Evolutionary conservation across 1,140 invertebrate genomes (phyloP).

Genomic region (Druon quercuslanigerum): DNA sequence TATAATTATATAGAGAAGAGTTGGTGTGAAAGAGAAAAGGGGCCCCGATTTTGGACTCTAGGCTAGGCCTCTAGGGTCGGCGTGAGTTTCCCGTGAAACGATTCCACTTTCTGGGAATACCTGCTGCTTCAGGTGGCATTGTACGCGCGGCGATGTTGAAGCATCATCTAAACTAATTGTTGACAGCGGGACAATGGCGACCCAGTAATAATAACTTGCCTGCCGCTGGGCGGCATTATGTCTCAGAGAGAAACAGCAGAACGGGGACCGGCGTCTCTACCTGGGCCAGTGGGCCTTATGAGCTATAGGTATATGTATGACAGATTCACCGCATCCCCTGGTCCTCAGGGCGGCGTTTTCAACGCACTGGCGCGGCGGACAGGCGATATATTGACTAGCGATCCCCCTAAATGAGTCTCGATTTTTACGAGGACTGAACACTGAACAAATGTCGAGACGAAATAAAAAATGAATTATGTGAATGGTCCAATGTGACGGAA

Average conservation of each 20-base stretch:
- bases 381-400: constrained; percentile 25
- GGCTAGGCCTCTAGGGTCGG: too few relatives aligned
- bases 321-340: constrained; percentile 35
- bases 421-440: constrained; percentile 16
- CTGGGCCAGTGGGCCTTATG: constrained; percentile 58
- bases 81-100: constrained; percentile 30
- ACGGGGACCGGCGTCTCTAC: constrained; percentile 59
- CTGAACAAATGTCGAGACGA: constrained; percentile 14
- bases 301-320: constrained; percentile 44
- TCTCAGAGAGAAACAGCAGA: constrained; percentile 47
- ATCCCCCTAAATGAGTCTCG: constrained; percentile 20
- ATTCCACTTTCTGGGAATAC: constrained; percentile 39
- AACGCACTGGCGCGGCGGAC: constrained; percentile 33
- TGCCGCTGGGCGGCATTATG: constrained; percentile 52
- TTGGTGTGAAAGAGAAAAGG: not conserved
- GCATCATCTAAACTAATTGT: constrained; percentile 71
- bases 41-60: not conserved
- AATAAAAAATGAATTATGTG: constrained; percentile 26
- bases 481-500: not conserved
- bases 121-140: constrained; percentile 34
- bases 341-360: constrained; percentile 42
- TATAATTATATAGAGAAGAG: too few relatives aligned
- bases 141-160: constrained; percentile 55
- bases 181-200: constrained; percentile 67
- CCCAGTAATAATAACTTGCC: constrained; percentile 64